Percentiles rank a stretch among this genome's conserved stretches.
Evolutionary conservation across 2,888 invertebrate genomes (phyloP).

Genomic region (Aleiodes testaceus): DNA sequence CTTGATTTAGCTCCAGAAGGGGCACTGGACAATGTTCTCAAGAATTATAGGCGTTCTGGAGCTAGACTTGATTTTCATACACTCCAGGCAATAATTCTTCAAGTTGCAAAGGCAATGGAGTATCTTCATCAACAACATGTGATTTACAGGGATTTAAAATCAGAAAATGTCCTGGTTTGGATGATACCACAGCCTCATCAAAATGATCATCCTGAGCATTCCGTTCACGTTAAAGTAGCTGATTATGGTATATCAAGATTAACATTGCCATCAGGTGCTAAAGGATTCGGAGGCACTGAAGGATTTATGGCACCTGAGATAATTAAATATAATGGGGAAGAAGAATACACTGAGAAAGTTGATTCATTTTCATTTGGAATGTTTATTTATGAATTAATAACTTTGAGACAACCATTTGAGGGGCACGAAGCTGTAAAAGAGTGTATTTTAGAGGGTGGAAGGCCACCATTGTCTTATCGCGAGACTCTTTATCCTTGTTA

Average conservation of each 20-base stretch:
- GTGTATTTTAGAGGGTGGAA: constrained; percentile 94
- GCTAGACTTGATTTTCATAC: constrained; percentile 86
- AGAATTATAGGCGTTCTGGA: constrained; percentile 90
- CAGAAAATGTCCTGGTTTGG: constrained; percentile 99
- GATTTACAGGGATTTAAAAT: constrained; percentile 94
- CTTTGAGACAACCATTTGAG: constrained; percentile 95
- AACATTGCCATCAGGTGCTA: constrained; percentile 91
- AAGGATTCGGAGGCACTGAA: constrained; percentile 98
- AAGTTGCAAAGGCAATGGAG: constrained; percentile 94
- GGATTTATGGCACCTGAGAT: constrained; percentile 99
- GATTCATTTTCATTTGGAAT: constrained; percentile 99
- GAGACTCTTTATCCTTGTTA: constrained; percentile 90
- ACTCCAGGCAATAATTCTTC: constrained; percentile 88
- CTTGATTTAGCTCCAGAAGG: constrained; percentile 94
- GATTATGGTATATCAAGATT: constrained; percentile 96
- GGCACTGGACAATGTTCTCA: constrained; percentile 87
- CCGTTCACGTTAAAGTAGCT: constrained; percentile 93
- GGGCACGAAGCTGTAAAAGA: constrained; percentile 98
- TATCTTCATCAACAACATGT: constrained; percentile 95
- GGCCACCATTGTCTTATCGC: constrained; percentile 90
- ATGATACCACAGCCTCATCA: constrained; percentile 88
- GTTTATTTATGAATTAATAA: constrained; percentile 96
- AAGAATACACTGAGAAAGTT: constrained; percentile 98
- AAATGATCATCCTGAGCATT: constrained; percentile 77
- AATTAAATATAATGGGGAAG: constrained; percentile 97